Base-by-base conservation (phyloP, 64 coral and sea anemone genomes). In the Acropora yongei region DNA sequence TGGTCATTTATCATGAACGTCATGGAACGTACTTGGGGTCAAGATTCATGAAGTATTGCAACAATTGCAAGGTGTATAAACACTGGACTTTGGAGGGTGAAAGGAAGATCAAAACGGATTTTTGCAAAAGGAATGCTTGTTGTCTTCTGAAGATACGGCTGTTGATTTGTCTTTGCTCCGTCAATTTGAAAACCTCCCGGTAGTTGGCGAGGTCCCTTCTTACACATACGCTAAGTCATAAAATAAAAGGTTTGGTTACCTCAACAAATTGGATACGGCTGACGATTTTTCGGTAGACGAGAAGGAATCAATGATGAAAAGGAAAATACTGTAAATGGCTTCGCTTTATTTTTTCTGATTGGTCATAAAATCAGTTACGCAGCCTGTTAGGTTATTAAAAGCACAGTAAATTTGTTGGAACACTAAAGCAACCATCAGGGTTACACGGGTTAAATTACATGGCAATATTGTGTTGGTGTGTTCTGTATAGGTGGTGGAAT, bases 191-290 rank as follows among this genome's bases (percentile, higher is more conserved):
- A 89, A 79, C 66, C 78, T 89, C 17, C 20, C 80, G 0, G n/a
- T 89, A 19, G 77, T 89, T 45, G 88, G 88, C 41, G 88, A 75
- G 18, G 88, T 89, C 14, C 75, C 88, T 1, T 89, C 80, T 68
- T 47, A 53, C 7, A 89, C 88, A 0, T 89, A 39, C 8, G 39
- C 88, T 0, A 66, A 41, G 55, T 41, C 88, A 18, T 89, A 78
- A 58, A 89, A 89, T 73, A 16, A 76, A 68, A 77, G 43, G 40
- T 89, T 89, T 80, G 60, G 50, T 55, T 55, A 55, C 50, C 50
- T 55, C 3, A 55, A 55, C 50, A 55, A 55, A 55, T 55, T 55
- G 50, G 50, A 55, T 55, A 55, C 50, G 50, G 50, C 50, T 4
- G 50, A 55, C 50, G 50, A 55, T 55, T 55, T 55, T 55, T 58